These are phyloP conservation scores for Orchesella flavescens DNA, from an alignment of 2,888 invertebrate genomes.

Conservation along the genomic window DNA sequence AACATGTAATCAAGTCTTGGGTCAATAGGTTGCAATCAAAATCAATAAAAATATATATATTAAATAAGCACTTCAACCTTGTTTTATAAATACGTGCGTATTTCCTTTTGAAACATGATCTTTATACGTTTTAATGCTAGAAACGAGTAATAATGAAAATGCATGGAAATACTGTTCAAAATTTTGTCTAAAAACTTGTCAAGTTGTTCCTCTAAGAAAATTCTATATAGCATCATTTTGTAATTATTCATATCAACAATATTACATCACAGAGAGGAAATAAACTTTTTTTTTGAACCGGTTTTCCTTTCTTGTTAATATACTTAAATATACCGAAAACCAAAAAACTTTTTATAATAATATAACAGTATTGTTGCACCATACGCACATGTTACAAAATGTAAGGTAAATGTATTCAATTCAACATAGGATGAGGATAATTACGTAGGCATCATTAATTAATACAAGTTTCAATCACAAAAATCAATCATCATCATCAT, in stretches of 20 bases:
- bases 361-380: conserved; percentile 27
- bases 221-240: conserved; percentile 46
- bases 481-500: background rate
- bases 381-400: conserved; percentile 8
- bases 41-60: too few species aligned
- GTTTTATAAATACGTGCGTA: too few species aligned
- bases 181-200: too few species aligned
- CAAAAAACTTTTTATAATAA: too few species aligned
- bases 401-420: background rate
- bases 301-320: conserved; percentile 29
- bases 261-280: conserved; percentile 60
- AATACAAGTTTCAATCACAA: background rate
- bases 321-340: background rate
- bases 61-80: too few species aligned
- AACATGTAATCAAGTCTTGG: too few species aligned
- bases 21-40: too few species aligned
- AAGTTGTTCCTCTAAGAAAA: too few species aligned
- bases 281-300: conserved; percentile 50
- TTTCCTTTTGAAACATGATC: too few species aligned
- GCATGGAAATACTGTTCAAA: too few species aligned
- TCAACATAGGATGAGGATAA: background rate
- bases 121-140: too few species aligned
- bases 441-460: background rate
- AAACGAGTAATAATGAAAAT: too few species aligned
- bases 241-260: conserved; percentile 58